A percentile compares a stretch with the other conserved stretches of the same genome.
These are phyloP conservation scores for Upupa epops DNA, from an alignment of 2,113 vertebrate genomes.

Conservation along the genomic window DNA sequence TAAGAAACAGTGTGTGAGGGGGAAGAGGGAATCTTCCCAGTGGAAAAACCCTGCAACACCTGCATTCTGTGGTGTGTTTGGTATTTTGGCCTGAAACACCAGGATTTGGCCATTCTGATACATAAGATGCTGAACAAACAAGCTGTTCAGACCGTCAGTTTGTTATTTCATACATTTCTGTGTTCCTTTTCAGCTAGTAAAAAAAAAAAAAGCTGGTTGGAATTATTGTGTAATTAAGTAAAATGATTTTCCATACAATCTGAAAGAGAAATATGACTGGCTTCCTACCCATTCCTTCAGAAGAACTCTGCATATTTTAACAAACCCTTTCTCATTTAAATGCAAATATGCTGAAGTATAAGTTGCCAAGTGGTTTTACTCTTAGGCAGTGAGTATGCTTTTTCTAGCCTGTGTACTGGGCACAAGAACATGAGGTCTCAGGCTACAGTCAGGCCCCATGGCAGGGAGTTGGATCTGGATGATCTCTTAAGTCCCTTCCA, in stretches of 20 bases:
- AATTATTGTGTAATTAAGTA: neutral
- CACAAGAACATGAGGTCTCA: neutral
- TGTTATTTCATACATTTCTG: neutral
- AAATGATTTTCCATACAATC: neutral
- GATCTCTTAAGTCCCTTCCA: neutral
- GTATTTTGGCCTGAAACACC: neutral
- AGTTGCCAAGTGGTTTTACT: neutral
- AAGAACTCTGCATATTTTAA: neutral
- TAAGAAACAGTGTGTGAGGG: neutral
- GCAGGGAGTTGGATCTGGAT: too few relatives aligned
- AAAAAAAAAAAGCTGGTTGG: neutral
- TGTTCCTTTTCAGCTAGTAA: neutral
- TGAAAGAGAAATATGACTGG: neutral
- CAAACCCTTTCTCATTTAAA: neutral
- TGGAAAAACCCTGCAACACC: neutral
- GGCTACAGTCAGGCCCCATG: fast-evolving
- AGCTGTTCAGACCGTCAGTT: neutral
- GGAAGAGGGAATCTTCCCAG: neutral
- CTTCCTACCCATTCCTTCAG: neutral
- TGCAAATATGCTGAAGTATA: neutral
- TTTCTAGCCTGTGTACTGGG: neutral
- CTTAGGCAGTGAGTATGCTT: neutral
- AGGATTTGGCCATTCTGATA: neutral
- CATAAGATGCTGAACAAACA: neutral
- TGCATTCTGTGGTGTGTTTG: neutral